phyloP scores from a whole-genome alignment of 2,888 invertebrate genomes.

The Neoitamus cyanurus region DNA sequence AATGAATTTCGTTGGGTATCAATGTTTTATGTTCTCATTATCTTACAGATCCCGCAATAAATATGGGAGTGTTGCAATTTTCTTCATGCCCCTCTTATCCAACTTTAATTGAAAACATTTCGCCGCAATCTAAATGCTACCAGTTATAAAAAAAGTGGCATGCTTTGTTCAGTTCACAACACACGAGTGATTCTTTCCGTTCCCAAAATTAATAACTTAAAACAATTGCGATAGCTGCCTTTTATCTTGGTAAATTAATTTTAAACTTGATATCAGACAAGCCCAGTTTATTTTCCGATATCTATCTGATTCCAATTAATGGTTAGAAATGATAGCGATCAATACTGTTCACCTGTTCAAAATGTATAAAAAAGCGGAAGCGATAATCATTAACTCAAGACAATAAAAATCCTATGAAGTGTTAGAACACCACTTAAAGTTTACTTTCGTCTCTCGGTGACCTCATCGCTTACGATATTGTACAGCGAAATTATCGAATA shows the following conservation, averaged over 20 bases:
- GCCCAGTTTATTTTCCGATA: no score
- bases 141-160: background rate
- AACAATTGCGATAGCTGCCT: background rate
- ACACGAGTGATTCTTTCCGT: background rate
- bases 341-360: background rate
- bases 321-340: background rate
- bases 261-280: background rate
- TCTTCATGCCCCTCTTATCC: no score
- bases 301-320: background rate
- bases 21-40: background rate
- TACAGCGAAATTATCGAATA: background rate
- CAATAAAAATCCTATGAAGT: background rate
- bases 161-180: background rate
- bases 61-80: no score
- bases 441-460: conserved; percentile 10
- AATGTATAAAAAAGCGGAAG: background rate
- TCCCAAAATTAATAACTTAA: background rate
- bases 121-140: background rate
- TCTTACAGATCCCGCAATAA: background rate
- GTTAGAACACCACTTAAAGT: background rate
- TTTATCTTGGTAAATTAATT: background rate
- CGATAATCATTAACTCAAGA: background rate
- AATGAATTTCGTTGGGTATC: background rate
- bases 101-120: background rate
- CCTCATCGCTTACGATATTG: conserved; percentile 28